Base-by-base conservation (phyloP, 1,140 invertebrate species). In the Heliconius hermathena region DNA sequence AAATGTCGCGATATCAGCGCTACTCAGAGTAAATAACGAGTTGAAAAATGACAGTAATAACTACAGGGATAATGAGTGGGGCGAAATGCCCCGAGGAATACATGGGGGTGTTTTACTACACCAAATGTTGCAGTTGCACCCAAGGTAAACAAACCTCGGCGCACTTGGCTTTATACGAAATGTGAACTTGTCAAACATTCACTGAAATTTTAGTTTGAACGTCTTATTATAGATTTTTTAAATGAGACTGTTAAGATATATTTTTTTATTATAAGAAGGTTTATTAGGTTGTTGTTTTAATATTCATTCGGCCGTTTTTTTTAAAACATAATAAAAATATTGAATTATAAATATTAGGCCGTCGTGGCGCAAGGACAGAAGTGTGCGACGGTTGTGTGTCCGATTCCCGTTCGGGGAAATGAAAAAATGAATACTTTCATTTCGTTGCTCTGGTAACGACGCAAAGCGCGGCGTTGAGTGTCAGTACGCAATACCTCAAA, bases 11-110 rank as follows among this genome's bases (percentile, higher is more conserved):
- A 88, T 93, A 94, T 94, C 93, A 92, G 90, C 89, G 88, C 87
- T 88, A 80, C 88, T 88, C 91, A 93, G 91, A 93, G 91, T 94
- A 94, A 94, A 94, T 93, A 94, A 93, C 93, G 90, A 94, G 91
- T 93, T 94, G 93, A 94, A 94, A 94, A 94, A 94, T 94, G 91
- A 92, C 92, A 91, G 93, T 91, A 93, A 94, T 94, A 94, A 94
- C 92, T 93, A 93, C 92, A 85, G 87, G 87, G 87, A 89, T 94
- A 94, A 94, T 94, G 93, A 94, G 90, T 90, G 87, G 93, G 93
- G 93, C 81, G 90, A 88, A 83, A 92, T 90, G 88, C 93, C 92
- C 93, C 73, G 70, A 89, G 93, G 92, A 89, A 91, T 91, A 92
- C 90, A 89, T 87, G 89, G 91, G 38, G 90, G 89, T 74, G 83